Percentiles rank a stretch among this genome's conserved stretches.
Evolutionary conservation across 2,797 vertebrate species (phyloP).

Genomic region (Melanotaenia boesemani): DNA sequence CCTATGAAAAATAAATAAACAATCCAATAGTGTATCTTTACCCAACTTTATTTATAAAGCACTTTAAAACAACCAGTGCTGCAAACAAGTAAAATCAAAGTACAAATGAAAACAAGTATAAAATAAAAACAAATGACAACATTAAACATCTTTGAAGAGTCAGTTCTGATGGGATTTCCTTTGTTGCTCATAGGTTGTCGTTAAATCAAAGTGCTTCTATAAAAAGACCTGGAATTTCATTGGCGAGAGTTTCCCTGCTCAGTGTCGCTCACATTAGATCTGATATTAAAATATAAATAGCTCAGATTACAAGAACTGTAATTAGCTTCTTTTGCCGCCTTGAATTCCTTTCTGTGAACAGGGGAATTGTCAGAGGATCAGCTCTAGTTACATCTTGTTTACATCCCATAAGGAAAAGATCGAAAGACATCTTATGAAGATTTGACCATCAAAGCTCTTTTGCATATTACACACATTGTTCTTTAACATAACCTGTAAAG

Average conservation of each 20-base stretch:
- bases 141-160: constrained; percentile 1
- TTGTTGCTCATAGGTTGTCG: constrained; percentile 18
- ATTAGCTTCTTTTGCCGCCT: neutral
- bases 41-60: no score
- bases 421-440: constrained; percentile 5
- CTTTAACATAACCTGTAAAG: constrained; percentile 62
- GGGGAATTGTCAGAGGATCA: constrained; percentile 11
- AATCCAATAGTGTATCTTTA: constrained; percentile 30
- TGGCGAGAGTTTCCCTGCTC: constrained; percentile 14
- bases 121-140: no score
- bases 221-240: constrained; percentile 12
- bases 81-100: no score
- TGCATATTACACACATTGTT: constrained; percentile 35
- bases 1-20: constrained; percentile 2
- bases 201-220: constrained; percentile 13
- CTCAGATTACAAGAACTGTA: neutral
- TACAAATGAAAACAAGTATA: no score
- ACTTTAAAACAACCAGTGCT: no score
- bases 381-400: neutral
- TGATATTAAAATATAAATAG: constrained; percentile 31
- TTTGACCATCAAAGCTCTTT: constrained; percentile 34
- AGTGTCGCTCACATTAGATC: constrained; percentile 9
- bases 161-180: constrained; percentile 26
- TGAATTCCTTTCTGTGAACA: constrained; percentile 13
- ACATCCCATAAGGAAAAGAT: constrained; percentile 11